Base-by-base conservation (phyloP, 2,797 vertebrate genomes). In the Malurus splendens region DNA sequence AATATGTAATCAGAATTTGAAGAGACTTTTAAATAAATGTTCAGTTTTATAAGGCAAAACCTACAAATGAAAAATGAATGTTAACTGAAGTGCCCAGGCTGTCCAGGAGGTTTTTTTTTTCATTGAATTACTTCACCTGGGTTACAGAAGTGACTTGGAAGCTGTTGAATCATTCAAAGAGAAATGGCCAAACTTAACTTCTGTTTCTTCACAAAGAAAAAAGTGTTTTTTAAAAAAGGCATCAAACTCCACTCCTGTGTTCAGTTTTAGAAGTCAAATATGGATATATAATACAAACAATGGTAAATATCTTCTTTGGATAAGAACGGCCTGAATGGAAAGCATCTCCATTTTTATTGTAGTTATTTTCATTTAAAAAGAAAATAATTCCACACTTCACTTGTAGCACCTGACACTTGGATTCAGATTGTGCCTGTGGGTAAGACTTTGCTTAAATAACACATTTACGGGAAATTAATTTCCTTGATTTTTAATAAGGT, bases 351-450 rank as follows among this genome's bases (percentile, higher is more conserved):
- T 76, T 76, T 75, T 61, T 15, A 18, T 44, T 30, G 3, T 47
- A 61, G 16, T 28, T 54, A 28, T 51, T 41, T 72, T 57, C 7
- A 41, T 67, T 45, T 2, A 18, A 78, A 52, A 54, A 33, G 6
- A 80, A 62, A 68, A 42, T 36, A 36, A 36, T 36, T 36, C 36
- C 25, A 27, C 10, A 45, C 44, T 45, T 92, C 28, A 38, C 50
- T 71, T 88, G 2, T 15, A 39, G 33, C 0, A 0, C 9, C 45
- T 67, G 42, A 25, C 0, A 0, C 25, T 25, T 66, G 7, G 78
- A 27, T 91, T 89, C 22, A 47, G 36, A 12, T 38, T 71, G 36
- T 71, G 36, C 32, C 51, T 65, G 36, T 68, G 20, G 14, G 3
- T 88, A 61, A 80, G 60, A 44, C 23, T 67, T 55, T 20, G 8